A percentile compares a stretch with the other conserved stretches of the same genome.
These are phyloP conservation scores for Mycetomoellerius zeteki DNA, from an alignment of 1,140 invertebrate genomes.

Conservation along the genomic window DNA sequence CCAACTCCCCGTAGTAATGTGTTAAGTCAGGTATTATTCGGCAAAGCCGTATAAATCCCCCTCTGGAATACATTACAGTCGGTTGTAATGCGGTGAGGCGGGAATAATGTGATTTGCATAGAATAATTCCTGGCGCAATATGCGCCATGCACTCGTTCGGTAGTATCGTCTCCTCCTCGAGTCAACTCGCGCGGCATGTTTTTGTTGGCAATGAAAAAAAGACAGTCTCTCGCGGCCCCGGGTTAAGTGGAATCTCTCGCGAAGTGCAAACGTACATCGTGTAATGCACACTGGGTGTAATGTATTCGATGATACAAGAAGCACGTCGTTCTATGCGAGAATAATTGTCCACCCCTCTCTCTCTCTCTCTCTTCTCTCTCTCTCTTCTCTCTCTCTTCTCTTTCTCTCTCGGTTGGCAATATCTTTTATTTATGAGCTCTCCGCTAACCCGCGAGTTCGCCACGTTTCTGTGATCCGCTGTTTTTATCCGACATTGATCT, in stretches of 20 bases:
- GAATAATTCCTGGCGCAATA: slow-evolving; percentile 64
- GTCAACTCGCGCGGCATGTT: slow-evolving; percentile 9
- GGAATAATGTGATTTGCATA: slow-evolving; percentile 70
- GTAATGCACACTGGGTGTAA: slow-evolving; percentile 40
- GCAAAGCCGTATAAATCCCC: slow-evolving; percentile 66
- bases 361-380: background rate
- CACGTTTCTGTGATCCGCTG: slow-evolving; percentile 34
- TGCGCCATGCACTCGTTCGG: slow-evolving; percentile 56
- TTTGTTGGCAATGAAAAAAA: slow-evolving; percentile 31
- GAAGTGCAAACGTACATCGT: slow-evolving; percentile 20
- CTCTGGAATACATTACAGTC: slow-evolving; percentile 62
- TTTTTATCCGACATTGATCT: slow-evolving; percentile 51
- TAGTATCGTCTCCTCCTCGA: slow-evolving; percentile 42
- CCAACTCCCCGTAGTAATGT: slow-evolving; percentile 63
- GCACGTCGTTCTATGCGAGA: slow-evolving; percentile 47
- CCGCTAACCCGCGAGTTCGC: slow-evolving; percentile 27
- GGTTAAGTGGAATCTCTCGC: slow-evolving; percentile 40
- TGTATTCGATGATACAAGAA: slow-evolving; percentile 60
- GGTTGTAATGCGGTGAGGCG: slow-evolving; percentile 65
- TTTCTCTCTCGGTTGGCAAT: background rate
- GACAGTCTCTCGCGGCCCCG: background rate
- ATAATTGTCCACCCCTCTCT: slow-evolving; percentile 26
- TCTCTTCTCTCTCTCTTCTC: background rate
- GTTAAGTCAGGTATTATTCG: slow-evolving; percentile 69
- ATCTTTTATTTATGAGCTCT: slow-evolving; percentile 62